These are phyloP conservation scores for Fulica atra DNA, from an alignment of 2,113 vertebrate genomes.

Conservation along the genomic window DNA sequence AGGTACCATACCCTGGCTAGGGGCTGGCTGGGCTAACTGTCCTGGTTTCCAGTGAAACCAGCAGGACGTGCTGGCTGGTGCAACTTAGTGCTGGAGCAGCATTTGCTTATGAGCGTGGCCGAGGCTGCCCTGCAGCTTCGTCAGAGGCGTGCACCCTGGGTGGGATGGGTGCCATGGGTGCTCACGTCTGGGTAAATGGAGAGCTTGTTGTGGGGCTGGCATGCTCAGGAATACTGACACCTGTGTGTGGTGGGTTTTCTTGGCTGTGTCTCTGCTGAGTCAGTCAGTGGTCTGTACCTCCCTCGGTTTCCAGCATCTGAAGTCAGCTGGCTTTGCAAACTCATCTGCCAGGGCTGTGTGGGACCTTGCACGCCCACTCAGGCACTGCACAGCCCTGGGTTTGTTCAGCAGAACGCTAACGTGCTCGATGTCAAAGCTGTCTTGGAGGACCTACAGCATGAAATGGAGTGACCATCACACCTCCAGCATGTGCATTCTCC, in stretches of 20 bases:
- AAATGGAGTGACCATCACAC: rapidly evolving
- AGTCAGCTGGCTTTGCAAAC: neutral
- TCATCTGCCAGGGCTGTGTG: neutral
- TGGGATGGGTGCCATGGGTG: neutral
- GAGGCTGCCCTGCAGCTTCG: neutral
- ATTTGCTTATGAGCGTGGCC: neutral
- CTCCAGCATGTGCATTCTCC: neutral
- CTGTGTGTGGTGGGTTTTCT: too few species aligned
- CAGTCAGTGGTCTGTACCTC: neutral
- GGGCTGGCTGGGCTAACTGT: neutral
- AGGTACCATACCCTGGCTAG: too few species aligned
- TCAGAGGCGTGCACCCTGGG: neutral
- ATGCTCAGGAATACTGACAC: neutral
- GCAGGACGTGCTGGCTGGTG: neutral
- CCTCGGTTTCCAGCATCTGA: neutral
- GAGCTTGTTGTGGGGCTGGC: neutral
- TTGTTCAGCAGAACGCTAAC: neutral
- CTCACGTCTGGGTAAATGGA: rapidly evolving
- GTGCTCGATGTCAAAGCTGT: neutral
- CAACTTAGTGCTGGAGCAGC: neutral
- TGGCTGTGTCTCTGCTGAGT: rapidly evolving
- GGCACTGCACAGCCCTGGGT: neutral
- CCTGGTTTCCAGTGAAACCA: neutral
- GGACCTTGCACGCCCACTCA: rapidly evolving
- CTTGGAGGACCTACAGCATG: neutral